Evolutionary conservation across 1,140 invertebrate genomes (phyloP).

Genomic region (Drosophila ercepeae): DNA sequence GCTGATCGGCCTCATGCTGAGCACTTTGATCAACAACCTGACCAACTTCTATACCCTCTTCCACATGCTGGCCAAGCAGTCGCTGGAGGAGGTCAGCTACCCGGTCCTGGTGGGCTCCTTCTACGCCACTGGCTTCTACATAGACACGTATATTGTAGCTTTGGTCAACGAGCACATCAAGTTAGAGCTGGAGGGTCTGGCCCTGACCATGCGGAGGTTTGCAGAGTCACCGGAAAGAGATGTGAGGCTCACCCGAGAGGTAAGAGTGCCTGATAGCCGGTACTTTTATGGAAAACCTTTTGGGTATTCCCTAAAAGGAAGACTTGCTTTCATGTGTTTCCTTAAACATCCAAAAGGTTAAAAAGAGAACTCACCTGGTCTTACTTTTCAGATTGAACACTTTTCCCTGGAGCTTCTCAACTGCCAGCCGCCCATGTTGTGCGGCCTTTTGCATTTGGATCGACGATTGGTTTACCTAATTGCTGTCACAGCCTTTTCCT

Average conservation of each 20-base stretch:
- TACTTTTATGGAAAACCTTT: too few species aligned
- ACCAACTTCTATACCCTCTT: conserved; percentile 74
- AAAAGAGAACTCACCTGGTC: too few species aligned
- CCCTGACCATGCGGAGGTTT: conserved; percentile 50
- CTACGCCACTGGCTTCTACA: conserved; percentile 67
- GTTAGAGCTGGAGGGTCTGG: conserved; percentile 42
- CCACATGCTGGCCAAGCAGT: conserved; percentile 63
- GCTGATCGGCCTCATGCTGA: conserved; percentile 67
- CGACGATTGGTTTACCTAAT: conserved; percentile 65
- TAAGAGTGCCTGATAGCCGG: not conserved
- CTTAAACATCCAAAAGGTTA: too few species aligned
- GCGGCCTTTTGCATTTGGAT: conserved; percentile 68
- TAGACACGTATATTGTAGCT: conserved; percentile 73
- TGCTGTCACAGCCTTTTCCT: conserved; percentile 65
- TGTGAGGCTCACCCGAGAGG: conserved; percentile 52
- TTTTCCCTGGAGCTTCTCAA: conserved; percentile 57
- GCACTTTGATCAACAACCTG: conserved; percentile 72
- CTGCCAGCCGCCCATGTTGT: conserved; percentile 45
- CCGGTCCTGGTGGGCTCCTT: conserved; percentile 50
- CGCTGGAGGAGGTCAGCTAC: conserved; percentile 36
- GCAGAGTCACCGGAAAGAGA: conserved; percentile 22
- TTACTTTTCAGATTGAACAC: conserved; percentile 58
- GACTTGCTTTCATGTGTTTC: too few species aligned
- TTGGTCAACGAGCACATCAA: conserved; percentile 69
- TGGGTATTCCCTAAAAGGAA: too few species aligned